phyloP scores from a whole-genome alignment of 2,888 invertebrate genomes.

The Ligdia adustata region DNA sequence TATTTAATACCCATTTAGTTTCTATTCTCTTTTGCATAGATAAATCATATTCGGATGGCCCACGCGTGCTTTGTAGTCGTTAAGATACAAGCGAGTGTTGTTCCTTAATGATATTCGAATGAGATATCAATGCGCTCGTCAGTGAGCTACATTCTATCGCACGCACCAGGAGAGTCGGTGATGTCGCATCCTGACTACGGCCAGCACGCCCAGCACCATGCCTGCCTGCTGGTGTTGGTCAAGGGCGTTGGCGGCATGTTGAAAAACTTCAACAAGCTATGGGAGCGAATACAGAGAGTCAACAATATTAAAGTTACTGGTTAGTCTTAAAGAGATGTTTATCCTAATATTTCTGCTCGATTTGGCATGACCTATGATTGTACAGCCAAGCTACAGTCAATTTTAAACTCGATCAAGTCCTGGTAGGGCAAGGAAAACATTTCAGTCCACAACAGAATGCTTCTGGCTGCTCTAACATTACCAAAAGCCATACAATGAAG shows the following conservation, averaged over 20 bases:
- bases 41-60: constrained; percentile 30
- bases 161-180: constrained; percentile 93
- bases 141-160: constrained; percentile 94
- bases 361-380: neutral
- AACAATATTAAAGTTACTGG: constrained; percentile 90
- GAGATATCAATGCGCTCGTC: constrained; percentile 92
- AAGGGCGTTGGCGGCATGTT: constrained; percentile 92
- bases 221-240: constrained; percentile 93
- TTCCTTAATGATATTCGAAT: constrained; percentile 52
- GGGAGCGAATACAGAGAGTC: constrained; percentile 92
- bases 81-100: constrained; percentile 27
- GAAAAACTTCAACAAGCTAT: constrained; percentile 88
- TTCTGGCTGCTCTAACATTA: too few species aligned
- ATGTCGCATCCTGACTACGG: constrained; percentile 98
- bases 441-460: too few species aligned
- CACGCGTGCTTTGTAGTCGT: constrained; percentile 22
- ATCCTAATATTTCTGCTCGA: neutral
- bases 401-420: too few species aligned
- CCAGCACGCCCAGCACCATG: constrained; percentile 96
- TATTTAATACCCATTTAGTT: neutral
- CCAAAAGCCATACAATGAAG: too few species aligned
- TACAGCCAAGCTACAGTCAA: too few species aligned
- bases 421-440: too few species aligned
- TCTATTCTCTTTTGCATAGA: constrained; percentile 1
- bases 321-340: constrained; percentile 44